Evolutionary conservation across 2,888 invertebrate genomes (phyloP).

Genomic region (Cylindroiulus punctatus): DNA sequence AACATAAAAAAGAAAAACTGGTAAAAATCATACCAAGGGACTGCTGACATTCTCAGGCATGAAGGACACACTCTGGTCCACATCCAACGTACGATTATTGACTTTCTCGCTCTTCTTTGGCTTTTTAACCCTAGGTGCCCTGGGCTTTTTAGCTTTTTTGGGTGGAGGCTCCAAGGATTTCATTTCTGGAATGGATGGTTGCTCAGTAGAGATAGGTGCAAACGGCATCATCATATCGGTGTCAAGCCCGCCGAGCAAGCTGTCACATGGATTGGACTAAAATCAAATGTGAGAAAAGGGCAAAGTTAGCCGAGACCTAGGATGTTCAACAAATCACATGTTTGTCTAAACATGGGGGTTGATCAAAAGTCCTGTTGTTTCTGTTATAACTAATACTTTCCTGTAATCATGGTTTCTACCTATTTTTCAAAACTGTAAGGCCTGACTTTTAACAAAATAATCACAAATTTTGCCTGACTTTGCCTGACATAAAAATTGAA

Average conservation of each 20-base stretch:
- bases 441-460: too few relatives aligned
- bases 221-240: constrained; percentile 39
- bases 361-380: too few relatives aligned
- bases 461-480: too few relatives aligned
- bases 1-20: too few relatives aligned
- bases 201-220: not conserved
- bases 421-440: too few relatives aligned
- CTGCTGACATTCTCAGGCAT: not conserved
- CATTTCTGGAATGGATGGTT: not conserved
- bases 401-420: too few relatives aligned
- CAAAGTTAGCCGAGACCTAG: too few relatives aligned
- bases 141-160: not conserved
- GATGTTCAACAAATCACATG: too few relatives aligned
- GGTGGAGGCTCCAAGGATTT: not conserved
- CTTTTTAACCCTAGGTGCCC: not conserved
- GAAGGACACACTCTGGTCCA: not conserved
- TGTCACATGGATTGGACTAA: not conserved
- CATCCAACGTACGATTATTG: not conserved
- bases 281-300: not conserved
- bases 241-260: constrained; percentile 7
- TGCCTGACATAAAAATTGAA: too few relatives aligned
- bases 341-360: too few relatives aligned
- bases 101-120: not conserved
- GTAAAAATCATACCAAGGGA: too few relatives aligned
- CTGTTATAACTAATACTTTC: too few relatives aligned